phyloP scores from a whole-genome alignment of 2,797 vertebrate genomes.

The Anabas testudineus region DNA sequence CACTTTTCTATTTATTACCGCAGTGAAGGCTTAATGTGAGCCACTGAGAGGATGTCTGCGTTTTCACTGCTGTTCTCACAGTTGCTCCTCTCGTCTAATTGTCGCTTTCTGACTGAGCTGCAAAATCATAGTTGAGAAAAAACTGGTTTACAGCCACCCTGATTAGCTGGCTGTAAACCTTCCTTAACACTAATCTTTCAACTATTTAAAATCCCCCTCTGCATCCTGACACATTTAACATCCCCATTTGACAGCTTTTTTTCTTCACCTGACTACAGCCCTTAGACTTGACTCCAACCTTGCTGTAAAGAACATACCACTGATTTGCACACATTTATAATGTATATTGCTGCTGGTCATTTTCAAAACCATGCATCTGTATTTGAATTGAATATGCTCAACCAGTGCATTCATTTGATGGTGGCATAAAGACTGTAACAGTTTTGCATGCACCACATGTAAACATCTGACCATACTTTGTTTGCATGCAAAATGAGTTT shows the following conservation, averaged over 20 bases:
- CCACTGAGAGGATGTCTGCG: conserved; percentile 38
- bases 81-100: conserved; percentile 59
- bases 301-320: conserved; percentile 8
- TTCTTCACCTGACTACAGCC: background rate
- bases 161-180: background rate
- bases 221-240: no score
- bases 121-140: conserved; percentile 27
- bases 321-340: background rate
- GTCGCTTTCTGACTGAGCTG: conserved; percentile 56
- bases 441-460: background rate
- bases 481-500: background rate
- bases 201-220: background rate
- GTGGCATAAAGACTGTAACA: background rate
- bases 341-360: background rate
- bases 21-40: conserved; percentile 29
- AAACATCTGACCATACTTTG: background rate
- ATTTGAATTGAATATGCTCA: no score
- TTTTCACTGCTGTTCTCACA: conserved; percentile 28
- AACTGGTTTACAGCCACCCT: background rate
- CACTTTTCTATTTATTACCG: background rate
- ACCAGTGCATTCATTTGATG: background rate
- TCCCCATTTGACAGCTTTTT: no score
- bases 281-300: background rate
- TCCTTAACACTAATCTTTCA: background rate
- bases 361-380: no score